Evolutionary conservation across 1,140 invertebrate species (phyloP).

Genomic region (Aphelenchoides fujianensis): DNA sequence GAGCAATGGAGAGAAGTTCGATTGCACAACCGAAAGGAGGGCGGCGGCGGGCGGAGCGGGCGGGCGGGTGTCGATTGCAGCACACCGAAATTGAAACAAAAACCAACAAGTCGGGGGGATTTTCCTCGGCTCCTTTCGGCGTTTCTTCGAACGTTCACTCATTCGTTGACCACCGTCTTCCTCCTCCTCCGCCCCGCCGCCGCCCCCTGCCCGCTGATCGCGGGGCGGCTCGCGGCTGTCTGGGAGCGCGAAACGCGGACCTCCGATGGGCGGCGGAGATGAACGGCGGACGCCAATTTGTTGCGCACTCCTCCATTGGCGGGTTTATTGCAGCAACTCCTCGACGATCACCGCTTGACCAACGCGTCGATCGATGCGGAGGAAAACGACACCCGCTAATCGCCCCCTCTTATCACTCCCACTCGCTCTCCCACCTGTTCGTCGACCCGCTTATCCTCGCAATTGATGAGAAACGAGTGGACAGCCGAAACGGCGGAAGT

Average conservation of each 20-base stretch:
- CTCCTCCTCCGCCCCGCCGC: neutral
- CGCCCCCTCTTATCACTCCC: no score
- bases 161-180: neutral
- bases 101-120: neutral
- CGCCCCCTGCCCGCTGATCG: no score
- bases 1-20: no score
- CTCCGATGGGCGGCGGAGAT: neutral
- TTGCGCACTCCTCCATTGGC: neutral
- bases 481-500: neutral
- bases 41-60: neutral
- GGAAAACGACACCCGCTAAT: neutral
- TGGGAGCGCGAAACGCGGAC: neutral
- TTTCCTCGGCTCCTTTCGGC: neutral
- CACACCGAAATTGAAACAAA: neutral
- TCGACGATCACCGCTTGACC: neutral
- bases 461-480: neutral
- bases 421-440: no score
- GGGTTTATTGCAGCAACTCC: neutral
- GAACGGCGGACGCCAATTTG: neutral
- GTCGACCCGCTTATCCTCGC: neutral
- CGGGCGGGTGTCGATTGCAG: neutral
- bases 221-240: neutral
- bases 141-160: neutral
- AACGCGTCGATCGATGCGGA: no score
- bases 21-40: neutral